phyloP scores from a whole-genome alignment of 1,140 invertebrate genomes.

The Carposina sasakii region DNA sequence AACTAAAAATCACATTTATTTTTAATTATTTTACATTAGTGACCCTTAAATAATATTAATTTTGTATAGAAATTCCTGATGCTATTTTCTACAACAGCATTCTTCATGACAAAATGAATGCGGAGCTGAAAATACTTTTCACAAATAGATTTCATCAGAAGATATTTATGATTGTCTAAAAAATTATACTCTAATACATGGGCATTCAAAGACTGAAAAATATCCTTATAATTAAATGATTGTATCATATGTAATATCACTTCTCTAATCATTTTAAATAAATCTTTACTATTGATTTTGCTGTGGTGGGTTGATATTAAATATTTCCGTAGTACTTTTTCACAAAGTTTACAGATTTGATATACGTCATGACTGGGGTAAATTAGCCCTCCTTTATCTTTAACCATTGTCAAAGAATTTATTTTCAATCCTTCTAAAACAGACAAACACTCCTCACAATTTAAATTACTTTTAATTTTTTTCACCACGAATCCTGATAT shows the following conservation, averaged over 20 bases:
- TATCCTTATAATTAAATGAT: not conserved
- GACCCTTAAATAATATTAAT: slow-evolving; percentile 7
- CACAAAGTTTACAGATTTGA: not conserved
- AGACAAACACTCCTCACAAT: not conserved
- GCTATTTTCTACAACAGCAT: not conserved
- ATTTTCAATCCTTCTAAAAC: not conserved
- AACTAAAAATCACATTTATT: no score
- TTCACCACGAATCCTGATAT: not conserved
- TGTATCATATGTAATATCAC: not conserved
- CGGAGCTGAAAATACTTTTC: not conserved
- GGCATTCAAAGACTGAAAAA: not conserved
- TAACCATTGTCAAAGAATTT: not conserved
- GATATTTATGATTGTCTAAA: not conserved
- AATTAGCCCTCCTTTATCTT: not conserved
- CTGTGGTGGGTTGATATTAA: no score
- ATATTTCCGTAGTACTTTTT: not conserved
- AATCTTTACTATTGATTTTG: not conserved
- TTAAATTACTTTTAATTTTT: not conserved
- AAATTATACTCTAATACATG: not conserved
- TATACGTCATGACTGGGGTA: not conserved
- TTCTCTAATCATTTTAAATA: not conserved
- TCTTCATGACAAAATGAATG: slow-evolving; percentile 3
- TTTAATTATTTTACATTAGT: no score
- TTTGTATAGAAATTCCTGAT: slow-evolving; percentile 2
- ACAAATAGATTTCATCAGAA: slow-evolving; percentile 7